Percentiles rank a stretch among this genome's conserved stretches.
Conservation (phyloP, 2,888 invertebrate genomes). For the Machimus rusticus region DNA sequence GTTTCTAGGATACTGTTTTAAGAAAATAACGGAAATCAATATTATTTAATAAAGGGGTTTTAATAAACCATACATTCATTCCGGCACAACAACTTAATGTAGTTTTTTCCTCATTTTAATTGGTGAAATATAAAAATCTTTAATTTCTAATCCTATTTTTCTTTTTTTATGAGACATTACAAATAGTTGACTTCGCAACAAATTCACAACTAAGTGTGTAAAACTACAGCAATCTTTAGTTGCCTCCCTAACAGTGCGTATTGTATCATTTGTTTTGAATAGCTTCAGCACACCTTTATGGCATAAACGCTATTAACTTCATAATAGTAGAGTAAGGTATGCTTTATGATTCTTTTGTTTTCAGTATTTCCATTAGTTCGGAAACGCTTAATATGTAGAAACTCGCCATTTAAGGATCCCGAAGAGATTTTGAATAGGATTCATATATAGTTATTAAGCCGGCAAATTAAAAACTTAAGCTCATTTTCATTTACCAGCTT, state of each 20-base stretch:
- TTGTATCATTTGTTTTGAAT: conserved; percentile 1
- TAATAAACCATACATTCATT: no score
- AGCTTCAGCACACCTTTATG: neutral
- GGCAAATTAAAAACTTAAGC: neutral
- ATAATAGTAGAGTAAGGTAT: neutral
- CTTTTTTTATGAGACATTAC: neutral
- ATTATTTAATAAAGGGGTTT: no score
- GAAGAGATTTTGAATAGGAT: conserved; percentile 15
- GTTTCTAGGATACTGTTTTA: no score
- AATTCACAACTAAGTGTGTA: neutral
- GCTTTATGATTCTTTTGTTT: neutral
- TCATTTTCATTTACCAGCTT: no score
- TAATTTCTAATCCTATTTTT: neutral
- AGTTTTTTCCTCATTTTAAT: neutral
- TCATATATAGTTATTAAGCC: conserved; percentile 26
- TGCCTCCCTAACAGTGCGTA: neutral
- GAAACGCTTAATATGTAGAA: neutral
- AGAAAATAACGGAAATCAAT: no score
- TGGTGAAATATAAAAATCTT: neutral
- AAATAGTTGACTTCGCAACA: no score
- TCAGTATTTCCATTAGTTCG: neutral
- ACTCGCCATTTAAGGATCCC: neutral
- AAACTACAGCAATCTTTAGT: neutral
- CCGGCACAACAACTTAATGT: neutral
- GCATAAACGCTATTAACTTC: neutral